Evolutionary conservation across 2,888 invertebrate genomes (phyloP).

Genomic region (Chrysolina oricalcia): DNA sequence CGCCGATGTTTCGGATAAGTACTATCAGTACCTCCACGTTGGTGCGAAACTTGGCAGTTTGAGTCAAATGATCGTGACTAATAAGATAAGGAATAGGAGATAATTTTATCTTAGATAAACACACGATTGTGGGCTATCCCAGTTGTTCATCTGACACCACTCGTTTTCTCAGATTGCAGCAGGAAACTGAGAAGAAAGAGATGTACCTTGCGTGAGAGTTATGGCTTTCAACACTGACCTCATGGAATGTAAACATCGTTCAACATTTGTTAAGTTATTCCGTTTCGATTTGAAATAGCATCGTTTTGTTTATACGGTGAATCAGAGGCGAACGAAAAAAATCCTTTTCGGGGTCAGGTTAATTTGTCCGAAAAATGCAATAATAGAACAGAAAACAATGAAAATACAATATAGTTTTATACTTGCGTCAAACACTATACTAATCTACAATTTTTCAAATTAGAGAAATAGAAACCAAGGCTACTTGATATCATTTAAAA

Average conservation of each 20-base stretch:
- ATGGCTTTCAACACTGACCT: slow-evolving; percentile 16
- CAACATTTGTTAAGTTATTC: neutral
- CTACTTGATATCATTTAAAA: no score
- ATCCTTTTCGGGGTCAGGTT: neutral
- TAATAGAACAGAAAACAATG: no score
- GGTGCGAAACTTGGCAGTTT: slow-evolving; percentile 11
- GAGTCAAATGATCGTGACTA: slow-evolving; percentile 9
- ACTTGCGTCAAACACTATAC: no score
- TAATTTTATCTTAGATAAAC: slow-evolving; percentile 24
- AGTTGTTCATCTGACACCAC: neutral
- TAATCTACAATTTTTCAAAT: no score
- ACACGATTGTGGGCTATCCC: slow-evolving; percentile 15
- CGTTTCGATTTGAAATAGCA: neutral
- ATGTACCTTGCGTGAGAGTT: neutral
- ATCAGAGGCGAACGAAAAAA: neutral
- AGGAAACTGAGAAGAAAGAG: neutral
- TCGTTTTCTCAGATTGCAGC: neutral
- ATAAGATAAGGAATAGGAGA: slow-evolving; percentile 9
- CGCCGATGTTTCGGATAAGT: neutral
- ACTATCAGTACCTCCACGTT: neutral
- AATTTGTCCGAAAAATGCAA: no score
- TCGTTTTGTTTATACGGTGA: neutral
- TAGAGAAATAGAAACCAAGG: no score
- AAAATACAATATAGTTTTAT: no score
- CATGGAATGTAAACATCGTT: slow-evolving; percentile 2